Base-by-base conservation (phyloP, 2,797 vertebrate species). In the Cynodonichthys magdalenae region DNA sequence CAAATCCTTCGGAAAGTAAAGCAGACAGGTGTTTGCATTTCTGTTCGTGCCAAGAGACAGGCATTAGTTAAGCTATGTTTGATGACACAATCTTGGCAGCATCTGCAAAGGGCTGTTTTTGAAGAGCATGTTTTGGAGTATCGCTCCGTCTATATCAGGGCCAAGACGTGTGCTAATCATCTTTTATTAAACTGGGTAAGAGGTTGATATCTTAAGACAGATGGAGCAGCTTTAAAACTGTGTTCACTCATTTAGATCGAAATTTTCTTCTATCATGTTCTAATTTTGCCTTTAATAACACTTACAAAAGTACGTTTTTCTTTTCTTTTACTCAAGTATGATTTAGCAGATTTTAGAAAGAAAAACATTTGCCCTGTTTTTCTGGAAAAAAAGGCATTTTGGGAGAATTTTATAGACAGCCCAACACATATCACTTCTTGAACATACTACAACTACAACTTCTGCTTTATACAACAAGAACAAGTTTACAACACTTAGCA, bases 21-120 rank as follows among this genome's bases (percentile, higher is more conserved):
- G 71, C 74, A 76, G 80, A 77, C 86, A 86, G 83, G 77, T 87
- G 85, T 75, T 84, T 81, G 80, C 68, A 3, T 69, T 45, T 63
- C 47, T 59, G 70, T 44, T 69, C 74, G 65, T 58, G 72, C 74
- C 80, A 79, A 57, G 58, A 77, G 75, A 78, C 76, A 29, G 46
- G 79, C 69, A 81, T 80, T 84, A 86, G 81, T 79, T 69, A 64
- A 80, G 79, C 78, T 49, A 64, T 44, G 67, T 69, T 73, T 75
- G 80, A 85, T 83, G 83, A 89, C 86, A 86, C 15, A 59, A 87
- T 88, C 79, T 90, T 91, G 87, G 89, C 87, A 83, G 29, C 36
- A 6, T 52, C 63, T 64, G 83, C 59, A 49, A 61, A 77, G 74
- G 72, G 69, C 73, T 81, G 79, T 89, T 86, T 88, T 86, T 83